Evolutionary conservation across 1,140 invertebrate genomes (phyloP).

Genomic region (Megalonaias nervosa): DNA sequence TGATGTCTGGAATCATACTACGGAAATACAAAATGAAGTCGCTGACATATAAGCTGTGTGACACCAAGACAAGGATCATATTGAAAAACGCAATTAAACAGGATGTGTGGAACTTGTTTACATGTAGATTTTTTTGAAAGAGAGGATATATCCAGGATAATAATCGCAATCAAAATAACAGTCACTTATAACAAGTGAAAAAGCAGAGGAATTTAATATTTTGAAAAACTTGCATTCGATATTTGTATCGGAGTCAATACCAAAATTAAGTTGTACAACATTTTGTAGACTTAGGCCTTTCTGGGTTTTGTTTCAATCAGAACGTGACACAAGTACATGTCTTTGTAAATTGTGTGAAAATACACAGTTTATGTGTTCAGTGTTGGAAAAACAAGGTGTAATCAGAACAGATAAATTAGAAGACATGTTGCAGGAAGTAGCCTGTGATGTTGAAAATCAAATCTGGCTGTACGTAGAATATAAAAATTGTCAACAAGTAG

Average conservation of each 20-base stretch:
- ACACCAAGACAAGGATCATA: too few relatives aligned
- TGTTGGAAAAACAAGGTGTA: constrained; percentile 1
- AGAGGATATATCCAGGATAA: constrained; percentile 35
- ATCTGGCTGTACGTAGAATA: constrained; percentile 41
- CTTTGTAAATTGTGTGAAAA: constrained; percentile 38
- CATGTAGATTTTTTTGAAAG: background rate
- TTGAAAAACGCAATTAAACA: too few relatives aligned
- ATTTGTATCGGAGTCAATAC: constrained; percentile 26
- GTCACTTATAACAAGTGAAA: constrained; percentile 28
- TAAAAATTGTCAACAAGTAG: constrained; percentile 14
- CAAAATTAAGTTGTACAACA: constrained; percentile 32
- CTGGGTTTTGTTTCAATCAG: constrained; percentile 28
- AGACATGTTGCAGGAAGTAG: constrained; percentile 1
- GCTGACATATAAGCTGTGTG: too few relatives aligned
- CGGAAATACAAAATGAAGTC: too few relatives aligned
- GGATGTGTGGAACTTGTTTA: too few relatives aligned
- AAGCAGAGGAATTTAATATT: constrained; percentile 26
- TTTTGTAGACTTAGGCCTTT: constrained; percentile 38
- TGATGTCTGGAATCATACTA: too few relatives aligned
- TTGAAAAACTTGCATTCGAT: constrained; percentile 30
- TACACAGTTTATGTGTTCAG: constrained; percentile 25
- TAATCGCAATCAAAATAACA: constrained; percentile 28
- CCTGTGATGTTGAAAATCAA: constrained; percentile 13
- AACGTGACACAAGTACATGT: constrained; percentile 37
- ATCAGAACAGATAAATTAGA: constrained; percentile 15